Base-by-base conservation (phyloP, 2,113 vertebrate genomes). In the Anser brachyrhynchus region DNA sequence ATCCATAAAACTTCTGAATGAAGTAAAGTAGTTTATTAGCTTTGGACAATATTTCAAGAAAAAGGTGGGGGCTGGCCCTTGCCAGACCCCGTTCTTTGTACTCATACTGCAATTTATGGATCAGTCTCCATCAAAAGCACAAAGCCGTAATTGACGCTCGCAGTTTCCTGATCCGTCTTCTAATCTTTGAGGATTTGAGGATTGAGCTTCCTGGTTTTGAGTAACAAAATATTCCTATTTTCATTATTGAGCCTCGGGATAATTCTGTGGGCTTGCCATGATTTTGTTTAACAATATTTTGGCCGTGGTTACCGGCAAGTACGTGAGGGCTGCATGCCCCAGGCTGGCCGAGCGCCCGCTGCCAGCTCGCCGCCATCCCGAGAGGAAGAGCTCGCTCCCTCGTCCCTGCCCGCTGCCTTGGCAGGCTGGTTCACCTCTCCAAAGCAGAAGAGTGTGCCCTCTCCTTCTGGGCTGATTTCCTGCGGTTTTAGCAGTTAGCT, bases 311-410 rank as follows among this genome's bases (percentile, higher is more conserved):
- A 28, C 57, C 18, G 62, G 61, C 14, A 29, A 17, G 28, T 5
- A 0, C 13, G 28, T 33, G 62, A 13, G 71, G 0, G 44, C 54
- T 2, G 29, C 69, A 21, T 67, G 41, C 55, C 37, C 61, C 37
- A 31, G 64, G 59, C 57, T 0, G 1, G 54, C 29, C 5, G 2
- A 23, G 82, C 3, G 9, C 41, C 41, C 29, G 3, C 49, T 1
- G 2, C 59, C 57, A 6, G 0, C 43, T 43, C 19, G 57, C 69
- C 43, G 66, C 90, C 67, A 65, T 84, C 73, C 18, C 61, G 29
- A 95, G 89, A 84, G 89, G 83, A 81, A 91, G 81, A 89, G 66
- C 74, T 72, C 67, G 52, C 58, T 78, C 51, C 62, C 76, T 31
- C 54, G 71, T 85, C 58, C 19, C 39, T 18, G 52, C 39, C 31